phyloP scores from a whole-genome alignment of 92 coral and sea anemone genomes.

The Actinostola sp. region DNA sequence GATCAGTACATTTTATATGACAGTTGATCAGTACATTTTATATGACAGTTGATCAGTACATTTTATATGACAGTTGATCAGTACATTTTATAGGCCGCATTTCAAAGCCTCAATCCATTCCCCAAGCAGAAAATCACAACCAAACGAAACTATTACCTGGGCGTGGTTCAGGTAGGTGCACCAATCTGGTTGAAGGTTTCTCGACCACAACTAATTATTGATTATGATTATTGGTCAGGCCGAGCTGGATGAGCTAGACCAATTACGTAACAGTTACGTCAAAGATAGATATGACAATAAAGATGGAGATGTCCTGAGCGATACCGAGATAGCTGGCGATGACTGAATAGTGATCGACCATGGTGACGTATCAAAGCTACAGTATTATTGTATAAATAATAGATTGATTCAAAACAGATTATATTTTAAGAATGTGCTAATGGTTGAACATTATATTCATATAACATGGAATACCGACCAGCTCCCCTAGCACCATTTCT shows the following conservation, averaged over 20 bases:
- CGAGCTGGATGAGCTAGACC: constrained; percentile 93
- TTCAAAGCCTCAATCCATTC: constrained; percentile 91
- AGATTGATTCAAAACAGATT: too few species aligned
- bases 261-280: constrained; percentile 80
- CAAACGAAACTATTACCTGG: constrained; percentile 71
- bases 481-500: too few species aligned
- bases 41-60: background rate
- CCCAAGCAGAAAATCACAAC: constrained; percentile 95
- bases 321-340: constrained; percentile 51
- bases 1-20: too few species aligned
- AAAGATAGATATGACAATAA: constrained; percentile 65
- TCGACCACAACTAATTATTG: background rate
- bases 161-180: constrained; percentile 68
- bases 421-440: too few species aligned
- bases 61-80: background rate
- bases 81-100: constrained; percentile 63
- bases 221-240: constrained; percentile 41
- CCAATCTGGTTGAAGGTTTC: background rate
- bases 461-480: too few species aligned
- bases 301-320: constrained; percentile 50
- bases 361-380: too few species aligned
- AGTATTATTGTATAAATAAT: too few species aligned
- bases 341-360: constrained; percentile 22
- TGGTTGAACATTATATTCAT: too few species aligned
- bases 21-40: too few species aligned